Evolutionary conservation across 2,113 vertebrate species (phyloP).

Genomic region (Colinus virginianus): DNA sequence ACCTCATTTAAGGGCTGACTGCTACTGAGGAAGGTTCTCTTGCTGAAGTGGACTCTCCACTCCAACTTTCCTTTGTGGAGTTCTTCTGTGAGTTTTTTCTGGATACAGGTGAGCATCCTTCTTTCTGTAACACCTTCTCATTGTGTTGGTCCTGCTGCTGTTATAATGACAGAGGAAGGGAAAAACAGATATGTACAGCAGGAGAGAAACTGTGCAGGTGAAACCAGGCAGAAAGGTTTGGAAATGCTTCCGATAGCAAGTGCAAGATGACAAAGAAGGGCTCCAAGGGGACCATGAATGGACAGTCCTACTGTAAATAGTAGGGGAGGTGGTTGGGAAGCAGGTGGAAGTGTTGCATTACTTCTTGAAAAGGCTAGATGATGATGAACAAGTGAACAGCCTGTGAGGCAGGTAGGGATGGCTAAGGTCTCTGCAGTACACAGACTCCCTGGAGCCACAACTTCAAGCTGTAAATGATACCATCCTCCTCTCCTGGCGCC

Average conservation of each 20-base stretch:
- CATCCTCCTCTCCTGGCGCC: neutral
- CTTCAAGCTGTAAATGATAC: conserved; percentile 50
- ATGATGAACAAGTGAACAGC: neutral
- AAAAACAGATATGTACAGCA: neutral
- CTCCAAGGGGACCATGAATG: neutral
- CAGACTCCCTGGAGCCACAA: conserved; percentile 59
- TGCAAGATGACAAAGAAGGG: neutral
- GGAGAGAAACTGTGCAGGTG: neutral
- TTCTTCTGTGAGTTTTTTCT: no score
- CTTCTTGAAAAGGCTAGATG: neutral
- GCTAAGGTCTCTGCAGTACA: conserved; percentile 9
- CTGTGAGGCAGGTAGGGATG: conserved; percentile 20
- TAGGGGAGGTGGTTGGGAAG: neutral
- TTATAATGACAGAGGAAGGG: neutral
- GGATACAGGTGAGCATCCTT: no score
- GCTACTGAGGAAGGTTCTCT: no score
- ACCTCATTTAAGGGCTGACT: no score
- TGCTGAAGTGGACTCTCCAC: no score
- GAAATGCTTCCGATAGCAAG: neutral
- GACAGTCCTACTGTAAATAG: neutral
- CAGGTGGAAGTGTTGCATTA: neutral
- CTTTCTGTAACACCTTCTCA: no score
- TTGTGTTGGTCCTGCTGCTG: no score
- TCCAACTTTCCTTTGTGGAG: no score
- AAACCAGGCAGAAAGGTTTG: neutral